phyloP scores from a whole-genome alignment of 2,888 invertebrate species.

The Acanthacorydalis orientalis region DNA sequence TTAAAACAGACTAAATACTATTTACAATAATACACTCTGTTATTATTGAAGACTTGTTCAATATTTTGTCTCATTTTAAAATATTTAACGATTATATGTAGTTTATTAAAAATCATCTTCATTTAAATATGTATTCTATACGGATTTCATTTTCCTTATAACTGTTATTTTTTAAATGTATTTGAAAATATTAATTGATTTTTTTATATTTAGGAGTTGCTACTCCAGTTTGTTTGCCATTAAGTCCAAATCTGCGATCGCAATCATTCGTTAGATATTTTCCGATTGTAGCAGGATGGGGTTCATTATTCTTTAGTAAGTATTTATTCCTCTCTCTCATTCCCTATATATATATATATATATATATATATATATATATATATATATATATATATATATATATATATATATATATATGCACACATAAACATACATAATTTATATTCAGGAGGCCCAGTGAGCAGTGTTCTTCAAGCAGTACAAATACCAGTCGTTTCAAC shows the following conservation, averaged over 20 bases:
- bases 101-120: too few relatives aligned
- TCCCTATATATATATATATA: too few relatives aligned
- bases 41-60: too few relatives aligned
- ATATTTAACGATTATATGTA: too few relatives aligned
- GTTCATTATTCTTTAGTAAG: conserved; percentile 52
- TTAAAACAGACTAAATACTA: too few relatives aligned
- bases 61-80: too few relatives aligned
- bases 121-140: background rate
- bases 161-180: background rate
- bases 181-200: conserved; percentile 26
- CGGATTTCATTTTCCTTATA: background rate
- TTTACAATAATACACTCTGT: background rate
- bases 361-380: too few relatives aligned
- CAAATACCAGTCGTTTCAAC: conserved; percentile 53
- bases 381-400: background rate
- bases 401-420: too few relatives aligned
- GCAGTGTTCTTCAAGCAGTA: conserved; percentile 44
- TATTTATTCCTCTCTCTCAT: conserved; percentile 13
- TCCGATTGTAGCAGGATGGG: conserved; percentile 75
- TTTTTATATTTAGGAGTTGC: conserved; percentile 36
- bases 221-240: conserved; percentile 61
- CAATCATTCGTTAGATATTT: conserved; percentile 36
- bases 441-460: conserved; percentile 55
- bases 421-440: background rate
- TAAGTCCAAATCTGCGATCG: conserved; percentile 30